Evolutionary conservation across 2,797 vertebrate genomes (phyloP).

Genomic region (Mormyrus proboscirostris): DNA sequence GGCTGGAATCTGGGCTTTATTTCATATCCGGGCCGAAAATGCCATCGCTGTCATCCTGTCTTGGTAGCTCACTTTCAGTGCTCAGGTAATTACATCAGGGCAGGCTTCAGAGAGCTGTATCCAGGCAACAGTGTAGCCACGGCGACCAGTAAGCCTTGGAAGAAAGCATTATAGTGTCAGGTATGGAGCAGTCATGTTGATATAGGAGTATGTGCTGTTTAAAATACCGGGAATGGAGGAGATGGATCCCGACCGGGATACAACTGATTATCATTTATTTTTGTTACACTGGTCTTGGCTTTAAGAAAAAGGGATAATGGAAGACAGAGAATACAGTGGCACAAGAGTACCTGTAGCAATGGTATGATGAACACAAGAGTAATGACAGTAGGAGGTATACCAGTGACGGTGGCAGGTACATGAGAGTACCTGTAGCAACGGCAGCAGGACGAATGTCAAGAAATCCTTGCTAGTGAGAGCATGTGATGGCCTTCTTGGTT

Average conservation of each 20-base stretch:
- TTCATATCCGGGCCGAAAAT: conserved; percentile 17
- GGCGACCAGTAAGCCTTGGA: conserved; percentile 49
- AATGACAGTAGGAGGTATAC: not conserved
- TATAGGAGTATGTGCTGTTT: not conserved
- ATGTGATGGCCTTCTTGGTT: not conserved
- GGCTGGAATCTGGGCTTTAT: conserved; percentile 32
- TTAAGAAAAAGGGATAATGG: not conserved
- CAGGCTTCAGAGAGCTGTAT: conserved; percentile 63
- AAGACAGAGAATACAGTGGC: not conserved
- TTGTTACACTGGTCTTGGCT: not conserved
- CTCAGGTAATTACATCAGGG: conserved; percentile 63
- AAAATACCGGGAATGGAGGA: not conserved
- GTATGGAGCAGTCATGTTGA: not conserved
- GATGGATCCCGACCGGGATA: not conserved
- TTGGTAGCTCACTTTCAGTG: conserved; percentile 55
- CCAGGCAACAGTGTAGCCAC: conserved; percentile 61
- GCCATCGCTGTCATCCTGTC: conserved; percentile 33
- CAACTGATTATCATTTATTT: not conserved
- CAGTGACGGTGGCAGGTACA: not conserved
- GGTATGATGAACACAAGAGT: not conserved
- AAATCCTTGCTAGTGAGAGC: not conserved
- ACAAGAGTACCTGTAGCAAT: not conserved
- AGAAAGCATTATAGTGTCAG: conserved; percentile 40
- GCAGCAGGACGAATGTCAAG: not conserved
- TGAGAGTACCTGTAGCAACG: not conserved